phyloP scores from a whole-genome alignment of 2,888 invertebrate genomes.

The Macaria notata region DNA sequence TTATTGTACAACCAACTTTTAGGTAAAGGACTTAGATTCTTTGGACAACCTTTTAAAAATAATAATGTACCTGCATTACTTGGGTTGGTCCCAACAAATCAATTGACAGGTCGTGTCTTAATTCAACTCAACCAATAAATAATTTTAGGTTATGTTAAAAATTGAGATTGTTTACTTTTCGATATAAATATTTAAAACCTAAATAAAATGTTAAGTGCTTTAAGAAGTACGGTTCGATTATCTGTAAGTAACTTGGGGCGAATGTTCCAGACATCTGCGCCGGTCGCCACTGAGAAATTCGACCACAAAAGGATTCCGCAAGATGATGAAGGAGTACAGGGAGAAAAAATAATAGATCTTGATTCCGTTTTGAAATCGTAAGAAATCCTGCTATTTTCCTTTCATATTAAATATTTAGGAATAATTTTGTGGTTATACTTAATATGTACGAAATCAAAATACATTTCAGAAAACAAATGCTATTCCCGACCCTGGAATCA shows the following conservation, averaged over 20 bases:
- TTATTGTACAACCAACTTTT: no score
- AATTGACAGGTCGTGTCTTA: no score
- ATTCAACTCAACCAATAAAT: no score
- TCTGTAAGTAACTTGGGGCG: slow-evolving; percentile 49
- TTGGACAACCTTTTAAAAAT: no score
- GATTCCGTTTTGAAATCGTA: slow-evolving; percentile 85
- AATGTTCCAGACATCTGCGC: slow-evolving; percentile 57
- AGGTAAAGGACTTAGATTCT: no score
- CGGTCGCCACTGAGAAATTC: slow-evolving; percentile 61
- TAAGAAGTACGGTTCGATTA: slow-evolving; percentile 52
- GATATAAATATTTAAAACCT: not conserved
- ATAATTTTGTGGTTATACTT: no score
- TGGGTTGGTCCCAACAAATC: no score
- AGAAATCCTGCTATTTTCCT: slow-evolving; percentile 38
- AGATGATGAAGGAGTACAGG: slow-evolving; percentile 89
- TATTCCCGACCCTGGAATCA: slow-evolving; percentile 89
- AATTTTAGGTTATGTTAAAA: no score
- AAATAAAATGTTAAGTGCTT: slow-evolving; percentile 55
- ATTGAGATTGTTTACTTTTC: no score
- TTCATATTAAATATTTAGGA: no score
- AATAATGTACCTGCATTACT: no score
- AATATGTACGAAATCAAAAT: no score
- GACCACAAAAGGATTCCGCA: slow-evolving; percentile 72
- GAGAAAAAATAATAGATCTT: slow-evolving; percentile 87
- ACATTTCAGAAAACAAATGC: slow-evolving; percentile 81